phyloP scores from a whole-genome alignment of 2,888 invertebrate genomes.

The Apoda limacodes region DNA sequence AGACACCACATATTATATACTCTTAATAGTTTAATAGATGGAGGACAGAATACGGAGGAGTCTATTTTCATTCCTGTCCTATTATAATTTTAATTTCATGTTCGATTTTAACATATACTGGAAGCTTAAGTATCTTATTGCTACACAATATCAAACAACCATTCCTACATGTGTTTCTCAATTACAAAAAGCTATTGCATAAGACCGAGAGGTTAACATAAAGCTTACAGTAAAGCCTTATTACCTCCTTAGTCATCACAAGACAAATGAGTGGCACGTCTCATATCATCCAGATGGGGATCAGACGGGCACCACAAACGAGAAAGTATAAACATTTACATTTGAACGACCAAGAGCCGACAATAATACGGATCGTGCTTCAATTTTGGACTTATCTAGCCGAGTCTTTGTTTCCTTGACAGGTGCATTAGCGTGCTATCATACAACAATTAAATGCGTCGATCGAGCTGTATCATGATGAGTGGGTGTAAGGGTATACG shows the following conservation, averaged over 20 bases:
- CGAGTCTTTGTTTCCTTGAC: slow-evolving; percentile 63
- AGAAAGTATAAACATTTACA: slow-evolving; percentile 68
- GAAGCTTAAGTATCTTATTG: no score
- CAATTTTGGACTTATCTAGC: slow-evolving; percentile 62
- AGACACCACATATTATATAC: no score
- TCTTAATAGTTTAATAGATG: no score
- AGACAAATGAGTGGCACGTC: slow-evolving; percentile 62
- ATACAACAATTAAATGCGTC: slow-evolving; percentile 67
- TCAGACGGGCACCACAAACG: slow-evolving; percentile 39
- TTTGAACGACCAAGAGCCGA: slow-evolving; percentile 37
- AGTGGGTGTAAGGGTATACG: slow-evolving; percentile 29
- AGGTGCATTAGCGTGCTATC: slow-evolving; percentile 68
- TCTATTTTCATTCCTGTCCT: no score
- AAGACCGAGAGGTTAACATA: no score
- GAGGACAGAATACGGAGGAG: no score
- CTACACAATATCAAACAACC: no score
- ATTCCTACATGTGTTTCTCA: no score
- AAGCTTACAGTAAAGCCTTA: no score
- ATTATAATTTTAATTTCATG: no score
- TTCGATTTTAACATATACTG: no score
- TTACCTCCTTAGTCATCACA: slow-evolving; percentile 21
- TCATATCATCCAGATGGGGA: slow-evolving; percentile 44
- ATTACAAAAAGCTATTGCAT: no score
- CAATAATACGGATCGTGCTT: slow-evolving; percentile 46
- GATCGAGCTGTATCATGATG: slow-evolving; percentile 52